phyloP scores from a whole-genome alignment of 2,888 invertebrate genomes.

The Synanthedon tipuliformis region DNA sequence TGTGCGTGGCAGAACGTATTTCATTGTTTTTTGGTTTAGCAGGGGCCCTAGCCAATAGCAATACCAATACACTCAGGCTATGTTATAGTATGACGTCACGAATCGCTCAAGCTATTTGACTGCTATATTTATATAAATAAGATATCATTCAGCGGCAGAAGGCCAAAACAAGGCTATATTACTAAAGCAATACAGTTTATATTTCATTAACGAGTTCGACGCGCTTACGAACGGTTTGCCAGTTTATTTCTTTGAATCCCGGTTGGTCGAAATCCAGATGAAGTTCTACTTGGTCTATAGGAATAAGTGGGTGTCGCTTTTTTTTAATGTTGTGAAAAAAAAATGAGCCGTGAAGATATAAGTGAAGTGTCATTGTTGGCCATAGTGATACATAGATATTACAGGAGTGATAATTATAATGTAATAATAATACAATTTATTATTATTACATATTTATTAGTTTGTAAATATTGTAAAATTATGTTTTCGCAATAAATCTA shows the following conservation, averaged over 20 bases:
- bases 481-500: no score
- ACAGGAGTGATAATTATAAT: constrained; percentile 22
- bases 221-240: constrained; percentile 19
- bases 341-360: constrained; percentile 30
- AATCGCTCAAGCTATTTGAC: no score
- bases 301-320: constrained; percentile 40
- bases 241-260: constrained; percentile 9
- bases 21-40: no score
- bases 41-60: no score
- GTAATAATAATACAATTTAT: no score
- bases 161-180: neutral
- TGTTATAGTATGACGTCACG: no score
- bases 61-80: no score
- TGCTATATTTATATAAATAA: no score
- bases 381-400: constrained; percentile 35
- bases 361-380: constrained; percentile 30
- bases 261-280: constrained; percentile 30
- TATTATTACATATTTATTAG: no score
- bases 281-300: constrained; percentile 50
- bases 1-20: no score
- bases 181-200: neutral
- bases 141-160: neutral
- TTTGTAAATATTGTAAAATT: no score
- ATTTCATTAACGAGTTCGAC: constrained; percentile 17
- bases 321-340: constrained; percentile 4